Conservation (phyloP, 2,797 vertebrate genomes). For the Clarias fuscus region DNA sequence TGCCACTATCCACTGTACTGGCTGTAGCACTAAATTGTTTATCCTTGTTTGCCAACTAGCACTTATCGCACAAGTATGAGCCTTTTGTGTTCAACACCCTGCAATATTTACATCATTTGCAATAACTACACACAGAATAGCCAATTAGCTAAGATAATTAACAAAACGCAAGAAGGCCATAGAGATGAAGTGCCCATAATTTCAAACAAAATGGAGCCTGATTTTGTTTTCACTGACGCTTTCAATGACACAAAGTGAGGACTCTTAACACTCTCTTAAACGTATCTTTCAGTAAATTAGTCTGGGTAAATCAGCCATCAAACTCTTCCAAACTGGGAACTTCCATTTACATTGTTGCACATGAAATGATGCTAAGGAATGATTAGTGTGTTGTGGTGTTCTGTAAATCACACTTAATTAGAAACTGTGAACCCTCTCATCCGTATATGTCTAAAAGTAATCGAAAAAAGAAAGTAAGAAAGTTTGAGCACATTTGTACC, state of each 20-base stretch:
- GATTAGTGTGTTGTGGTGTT: neutral
- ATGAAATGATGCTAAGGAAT: neutral
- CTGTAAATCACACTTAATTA: neutral
- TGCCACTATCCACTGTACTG: neutral
- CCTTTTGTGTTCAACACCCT: neutral
- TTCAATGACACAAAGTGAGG: conserved; percentile 4
- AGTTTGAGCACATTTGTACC: neutral
- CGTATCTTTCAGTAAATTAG: neutral
- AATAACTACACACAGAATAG: conserved; percentile 6
- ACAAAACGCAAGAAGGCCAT: conserved; percentile 18
- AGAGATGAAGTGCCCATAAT: conserved; percentile 27
- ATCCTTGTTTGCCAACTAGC: conserved; percentile 26
- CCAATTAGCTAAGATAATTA: conserved; percentile 44
- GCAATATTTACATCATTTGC: conserved; percentile 38
- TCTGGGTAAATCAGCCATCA: neutral
- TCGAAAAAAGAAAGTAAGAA: neutral
- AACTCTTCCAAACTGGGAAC: too few species aligned
- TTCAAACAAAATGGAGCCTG: conserved; percentile 25
- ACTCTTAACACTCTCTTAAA: conserved; percentile 12
- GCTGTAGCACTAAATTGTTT: conserved; percentile 20
- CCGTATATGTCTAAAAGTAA: neutral
- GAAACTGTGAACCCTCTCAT: neutral
- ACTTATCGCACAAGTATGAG: conserved; percentile 12
- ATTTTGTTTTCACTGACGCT: conserved; percentile 8
- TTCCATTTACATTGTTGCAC: neutral